Percentiles rank a stretch among this genome's conserved stretches.
phyloP scores from a whole-genome alignment of 1,140 invertebrate species.

The Octopus sinensis region DNA sequence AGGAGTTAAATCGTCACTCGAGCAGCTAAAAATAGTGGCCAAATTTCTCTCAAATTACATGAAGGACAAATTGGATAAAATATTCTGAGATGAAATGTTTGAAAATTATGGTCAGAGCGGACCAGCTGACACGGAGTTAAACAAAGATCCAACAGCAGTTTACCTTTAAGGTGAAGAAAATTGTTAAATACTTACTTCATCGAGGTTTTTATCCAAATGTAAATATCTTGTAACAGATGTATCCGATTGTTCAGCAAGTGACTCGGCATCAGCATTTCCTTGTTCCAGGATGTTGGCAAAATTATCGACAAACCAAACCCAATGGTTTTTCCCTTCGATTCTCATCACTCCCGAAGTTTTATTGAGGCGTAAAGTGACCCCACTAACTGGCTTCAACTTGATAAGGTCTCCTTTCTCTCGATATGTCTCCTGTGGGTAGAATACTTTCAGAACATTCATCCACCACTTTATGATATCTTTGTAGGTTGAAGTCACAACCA shows the following conservation, averaged over 20 bases:
- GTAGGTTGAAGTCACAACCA: constrained; percentile 42
- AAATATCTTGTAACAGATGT: constrained; percentile 49
- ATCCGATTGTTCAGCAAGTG: constrained; percentile 36
- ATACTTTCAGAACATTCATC: constrained; percentile 41
- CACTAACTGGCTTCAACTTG: constrained; percentile 41
- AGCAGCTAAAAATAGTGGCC: too few species aligned
- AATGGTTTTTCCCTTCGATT: constrained; percentile 45
- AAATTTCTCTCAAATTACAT: too few species aligned
- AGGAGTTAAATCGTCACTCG: too few species aligned
- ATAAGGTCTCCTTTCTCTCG: constrained; percentile 45
- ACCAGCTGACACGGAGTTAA: too few species aligned
- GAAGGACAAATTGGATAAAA: too few species aligned
- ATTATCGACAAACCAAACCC: constrained; percentile 49
- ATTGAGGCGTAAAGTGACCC: constrained; percentile 46
- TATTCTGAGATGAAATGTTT: too few species aligned
- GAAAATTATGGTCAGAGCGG: too few species aligned
- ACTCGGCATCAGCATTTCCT: constrained; percentile 43
- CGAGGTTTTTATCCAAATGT: constrained; percentile 49
- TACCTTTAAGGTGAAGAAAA: too few species aligned
- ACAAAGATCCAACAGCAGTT: too few species aligned
- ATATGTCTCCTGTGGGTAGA: constrained; percentile 46
- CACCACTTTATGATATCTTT: constrained; percentile 41
- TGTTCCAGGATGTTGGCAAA: constrained; percentile 46
- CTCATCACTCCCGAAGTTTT: constrained; percentile 42
- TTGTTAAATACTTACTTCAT: constrained; percentile 36